Conservation (phyloP, 2,113 vertebrate species). For the Dipodomys stephensi region DNA sequence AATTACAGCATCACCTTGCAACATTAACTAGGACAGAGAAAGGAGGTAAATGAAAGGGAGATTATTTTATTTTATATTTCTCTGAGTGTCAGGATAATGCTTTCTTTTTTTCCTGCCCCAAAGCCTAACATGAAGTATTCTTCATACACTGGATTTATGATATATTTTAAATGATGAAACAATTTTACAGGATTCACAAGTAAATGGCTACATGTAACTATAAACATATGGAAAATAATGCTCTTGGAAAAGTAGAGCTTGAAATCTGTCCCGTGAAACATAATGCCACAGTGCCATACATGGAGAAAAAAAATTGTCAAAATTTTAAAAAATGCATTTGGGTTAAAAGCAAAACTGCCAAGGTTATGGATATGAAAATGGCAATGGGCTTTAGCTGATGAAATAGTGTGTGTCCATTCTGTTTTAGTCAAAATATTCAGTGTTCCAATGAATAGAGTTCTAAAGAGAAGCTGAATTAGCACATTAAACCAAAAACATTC, state of each 20-base stretch:
- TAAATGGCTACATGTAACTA: not conserved
- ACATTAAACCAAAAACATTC: not conserved
- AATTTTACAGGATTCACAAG: not conserved
- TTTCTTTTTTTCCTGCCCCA: not conserved
- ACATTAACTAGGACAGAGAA: not conserved
- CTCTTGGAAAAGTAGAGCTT: not conserved
- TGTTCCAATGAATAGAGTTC: too few relatives aligned
- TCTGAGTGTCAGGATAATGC: not conserved
- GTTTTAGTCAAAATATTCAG: not conserved
- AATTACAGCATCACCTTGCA: conserved; percentile 8
- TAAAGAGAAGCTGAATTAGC: not conserved
- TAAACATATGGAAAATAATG: not conserved
- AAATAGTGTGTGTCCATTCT: not conserved
- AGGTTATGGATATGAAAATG: not conserved
- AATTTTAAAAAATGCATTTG: not conserved
- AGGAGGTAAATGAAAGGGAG: not conserved
- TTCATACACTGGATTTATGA: not conserved
- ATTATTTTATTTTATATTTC: not conserved
- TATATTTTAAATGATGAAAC: not conserved
- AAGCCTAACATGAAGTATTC: not conserved
- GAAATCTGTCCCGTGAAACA: not conserved
- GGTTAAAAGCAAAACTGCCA: not conserved
- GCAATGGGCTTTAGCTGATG: not conserved
- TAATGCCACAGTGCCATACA: accelerated
- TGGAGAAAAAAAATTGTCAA: not conserved